phyloP scores from a whole-genome alignment of 2,888 invertebrate genomes.

The Lamellibrachia satsuma region DNA sequence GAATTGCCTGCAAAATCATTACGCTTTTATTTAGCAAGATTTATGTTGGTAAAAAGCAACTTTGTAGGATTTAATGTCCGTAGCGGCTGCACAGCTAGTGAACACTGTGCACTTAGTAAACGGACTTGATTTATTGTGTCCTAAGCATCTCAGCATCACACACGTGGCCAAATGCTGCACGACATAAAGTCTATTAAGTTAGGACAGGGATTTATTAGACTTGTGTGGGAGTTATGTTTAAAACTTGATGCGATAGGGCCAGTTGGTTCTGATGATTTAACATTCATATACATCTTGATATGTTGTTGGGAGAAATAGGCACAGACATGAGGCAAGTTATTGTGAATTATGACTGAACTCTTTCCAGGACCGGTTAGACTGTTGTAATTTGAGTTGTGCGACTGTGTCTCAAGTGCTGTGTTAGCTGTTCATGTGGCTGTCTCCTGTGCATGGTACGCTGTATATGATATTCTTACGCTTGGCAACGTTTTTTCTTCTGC shows the following conservation, averaged over 20 bases:
- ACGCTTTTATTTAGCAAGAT: slow-evolving; percentile 12
- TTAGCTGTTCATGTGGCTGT: too few relatives aligned
- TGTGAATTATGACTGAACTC: background rate
- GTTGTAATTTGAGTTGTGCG: too few relatives aligned
- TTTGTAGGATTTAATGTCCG: background rate
- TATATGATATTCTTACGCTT: too few relatives aligned
- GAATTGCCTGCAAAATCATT: background rate
- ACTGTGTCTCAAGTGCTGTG: too few relatives aligned
- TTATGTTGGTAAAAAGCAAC: background rate
- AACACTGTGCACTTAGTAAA: background rate
- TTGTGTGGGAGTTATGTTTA: background rate
- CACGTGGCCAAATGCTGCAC: background rate
- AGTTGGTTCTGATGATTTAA: background rate
- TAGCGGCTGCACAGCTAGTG: background rate
- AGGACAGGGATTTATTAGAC: background rate
- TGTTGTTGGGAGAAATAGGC: background rate
- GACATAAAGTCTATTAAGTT: background rate
- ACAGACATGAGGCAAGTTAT: background rate
- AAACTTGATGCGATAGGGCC: background rate
- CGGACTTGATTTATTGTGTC: background rate
- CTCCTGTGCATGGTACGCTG: too few relatives aligned
- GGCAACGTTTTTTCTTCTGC: too few relatives aligned
- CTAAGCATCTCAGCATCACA: background rate
- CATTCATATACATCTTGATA: background rate
- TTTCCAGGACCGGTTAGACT: background rate